A percentile compares a stretch with the other conserved stretches of the same genome.
These are phyloP conservation scores for Brenthis daphne DNA, from an alignment of 2,888 invertebrate species.

Conservation along the genomic window DNA sequence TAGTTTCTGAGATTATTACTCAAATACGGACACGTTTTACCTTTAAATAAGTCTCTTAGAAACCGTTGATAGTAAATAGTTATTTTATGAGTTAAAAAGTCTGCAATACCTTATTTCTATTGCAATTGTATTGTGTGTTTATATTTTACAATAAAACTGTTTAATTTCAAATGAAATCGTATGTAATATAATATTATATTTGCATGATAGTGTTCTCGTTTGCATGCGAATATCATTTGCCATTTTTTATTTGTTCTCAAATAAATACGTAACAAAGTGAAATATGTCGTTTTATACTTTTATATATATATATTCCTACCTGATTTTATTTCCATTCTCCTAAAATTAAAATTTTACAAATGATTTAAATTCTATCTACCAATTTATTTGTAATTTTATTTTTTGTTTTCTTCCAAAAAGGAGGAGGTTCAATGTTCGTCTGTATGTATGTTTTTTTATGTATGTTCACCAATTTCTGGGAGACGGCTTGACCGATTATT, in stretches of 20 bases:
- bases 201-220: conserved; percentile 74
- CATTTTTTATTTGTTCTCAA: conserved; percentile 51
- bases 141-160: conserved; percentile 42
- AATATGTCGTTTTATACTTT: conserved; percentile 26
- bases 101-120: neutral
- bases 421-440: too few relatives aligned
- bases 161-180: conserved; percentile 29
- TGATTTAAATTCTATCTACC: too few relatives aligned
- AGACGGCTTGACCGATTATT: too few relatives aligned
- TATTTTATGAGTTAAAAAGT: neutral
- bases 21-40: too few relatives aligned
- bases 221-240: conserved; percentile 67
- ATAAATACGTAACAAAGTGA: conserved; percentile 45
- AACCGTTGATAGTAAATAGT: too few relatives aligned
- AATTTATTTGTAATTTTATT: too few relatives aligned
- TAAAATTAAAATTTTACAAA: too few relatives aligned
- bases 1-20: too few relatives aligned
- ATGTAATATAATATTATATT: conserved; percentile 55
- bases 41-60: too few relatives aligned
- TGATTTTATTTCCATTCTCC: neutral
- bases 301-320: neutral
- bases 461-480: too few relatives aligned
- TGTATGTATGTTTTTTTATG: too few relatives aligned
- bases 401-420: too few relatives aligned
- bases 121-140: conserved; percentile 26